These are phyloP conservation scores for Aviceda subcristata DNA, from an alignment of 2,113 vertebrate genomes.

Conservation along the genomic window DNA sequence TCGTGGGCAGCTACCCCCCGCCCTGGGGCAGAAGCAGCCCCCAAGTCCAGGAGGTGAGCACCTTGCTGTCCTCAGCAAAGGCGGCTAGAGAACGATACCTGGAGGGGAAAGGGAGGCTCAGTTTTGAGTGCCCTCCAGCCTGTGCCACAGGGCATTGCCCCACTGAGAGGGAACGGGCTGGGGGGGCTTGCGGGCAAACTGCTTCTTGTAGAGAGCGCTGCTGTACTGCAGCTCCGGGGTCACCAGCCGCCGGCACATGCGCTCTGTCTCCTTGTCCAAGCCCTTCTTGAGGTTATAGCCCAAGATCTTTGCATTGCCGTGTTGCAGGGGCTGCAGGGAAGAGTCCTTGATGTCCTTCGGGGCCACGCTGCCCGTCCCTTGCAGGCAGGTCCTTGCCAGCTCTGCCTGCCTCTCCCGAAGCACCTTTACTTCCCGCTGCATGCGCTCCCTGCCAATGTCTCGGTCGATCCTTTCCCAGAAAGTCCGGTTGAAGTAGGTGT, in stretches of 20 bases:
- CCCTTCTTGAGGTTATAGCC: slow-evolving; percentile 81
- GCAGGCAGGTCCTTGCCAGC: slow-evolving; percentile 71
- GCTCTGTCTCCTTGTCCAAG: slow-evolving; percentile 28
- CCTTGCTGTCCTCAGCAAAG: neutral
- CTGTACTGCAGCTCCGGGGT: slow-evolving; percentile 84
- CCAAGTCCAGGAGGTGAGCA: neutral
- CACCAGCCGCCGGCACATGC: slow-evolving; percentile 72
- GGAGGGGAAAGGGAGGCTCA: neutral
- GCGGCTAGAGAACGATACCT: neutral
- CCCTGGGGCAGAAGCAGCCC: neutral
- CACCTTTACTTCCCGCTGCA: slow-evolving; percentile 70
- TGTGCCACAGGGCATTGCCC: neutral
- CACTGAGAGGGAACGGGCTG: neutral
- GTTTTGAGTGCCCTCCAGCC: neutral
- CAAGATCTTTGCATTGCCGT: slow-evolving; percentile 75
- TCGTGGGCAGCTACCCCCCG: neutral
- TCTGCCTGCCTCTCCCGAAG: slow-evolving; percentile 49
- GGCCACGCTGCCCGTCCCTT: slow-evolving; percentile 65
- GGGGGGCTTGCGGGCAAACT: slow-evolving; percentile 47
- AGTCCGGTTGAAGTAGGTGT: slow-evolving; percentile 80
- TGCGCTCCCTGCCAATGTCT: slow-evolving; percentile 59
- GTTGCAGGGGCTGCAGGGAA: slow-evolving; percentile 73
- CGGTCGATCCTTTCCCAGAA: slow-evolving; percentile 78
- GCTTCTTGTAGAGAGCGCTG: slow-evolving; percentile 63
- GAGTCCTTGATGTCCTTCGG: slow-evolving; percentile 71